A percentile compares a stretch with the other conserved stretches of the same genome.
Evolutionary conservation across 2,113 vertebrate genomes (phyloP).

Genomic region (Alouatta palliata): DNA sequence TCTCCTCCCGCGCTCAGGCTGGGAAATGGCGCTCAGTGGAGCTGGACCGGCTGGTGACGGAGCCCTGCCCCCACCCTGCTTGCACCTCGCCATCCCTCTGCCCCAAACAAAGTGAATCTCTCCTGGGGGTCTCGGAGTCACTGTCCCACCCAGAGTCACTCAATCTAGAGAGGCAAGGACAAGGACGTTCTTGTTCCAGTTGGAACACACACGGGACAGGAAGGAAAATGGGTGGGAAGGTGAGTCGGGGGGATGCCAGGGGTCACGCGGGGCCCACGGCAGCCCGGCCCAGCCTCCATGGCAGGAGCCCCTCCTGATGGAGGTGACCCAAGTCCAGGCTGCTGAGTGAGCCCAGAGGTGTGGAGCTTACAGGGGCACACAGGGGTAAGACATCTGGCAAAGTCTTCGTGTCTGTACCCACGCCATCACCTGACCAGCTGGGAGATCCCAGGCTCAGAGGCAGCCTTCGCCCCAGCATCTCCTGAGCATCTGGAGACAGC

Average conservation of each 20-base stretch:
- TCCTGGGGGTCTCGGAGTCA: too few species aligned
- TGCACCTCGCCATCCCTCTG: neutral
- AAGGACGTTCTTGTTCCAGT: neutral
- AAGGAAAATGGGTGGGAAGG: too few species aligned
- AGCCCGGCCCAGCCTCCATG: fast-evolving
- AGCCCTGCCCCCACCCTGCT: too few species aligned
- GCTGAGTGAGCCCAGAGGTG: fast-evolving
- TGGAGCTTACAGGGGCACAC: too few species aligned
- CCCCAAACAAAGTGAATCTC: fast-evolving
- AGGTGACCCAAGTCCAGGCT: neutral
- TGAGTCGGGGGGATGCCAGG: too few species aligned
- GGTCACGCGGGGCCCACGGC: fast-evolving
- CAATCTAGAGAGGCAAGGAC: too few species aligned
- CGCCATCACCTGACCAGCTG: neutral
- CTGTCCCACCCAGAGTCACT: fast-evolving
- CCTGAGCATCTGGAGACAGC: neutral
- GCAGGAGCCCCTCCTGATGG: too few species aligned
- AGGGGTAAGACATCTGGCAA: fast-evolving
- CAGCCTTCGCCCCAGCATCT: fast-evolving
- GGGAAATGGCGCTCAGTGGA: too few species aligned
- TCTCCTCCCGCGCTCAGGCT: fast-evolving
- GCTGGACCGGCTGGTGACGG: too few species aligned
- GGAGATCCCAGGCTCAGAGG: neutral
- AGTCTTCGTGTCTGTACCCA: neutral
- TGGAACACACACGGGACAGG: fast-evolving